Conservation (phyloP, 1,140 invertebrate genomes). For the Drosophila cardini region DNA sequence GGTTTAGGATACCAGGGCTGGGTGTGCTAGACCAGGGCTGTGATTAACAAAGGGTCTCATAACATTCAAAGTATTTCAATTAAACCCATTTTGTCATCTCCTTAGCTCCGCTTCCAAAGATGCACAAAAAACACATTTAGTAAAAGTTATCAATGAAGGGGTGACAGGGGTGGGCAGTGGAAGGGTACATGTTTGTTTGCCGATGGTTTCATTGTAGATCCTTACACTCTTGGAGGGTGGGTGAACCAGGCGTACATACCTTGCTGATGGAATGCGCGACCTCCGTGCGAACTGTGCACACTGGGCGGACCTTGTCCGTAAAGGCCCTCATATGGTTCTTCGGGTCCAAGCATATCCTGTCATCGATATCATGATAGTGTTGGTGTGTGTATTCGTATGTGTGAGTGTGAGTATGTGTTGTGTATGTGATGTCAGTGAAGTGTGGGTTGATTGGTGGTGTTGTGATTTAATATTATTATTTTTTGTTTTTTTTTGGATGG, state of each 20-base stretch:
- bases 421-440: slow-evolving; percentile 22
- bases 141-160: neutral
- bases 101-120: neutral
- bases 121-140: neutral
- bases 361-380: slow-evolving; percentile 73
- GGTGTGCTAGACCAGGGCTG: neutral
- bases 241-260: slow-evolving; percentile 87
- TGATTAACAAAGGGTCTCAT: neutral
- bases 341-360: slow-evolving; percentile 95
- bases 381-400: slow-evolving; percentile 14
- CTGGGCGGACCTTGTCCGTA: slow-evolving; percentile 94
- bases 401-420: neutral
- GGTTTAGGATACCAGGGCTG: neutral
- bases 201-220: slow-evolving; percentile 19
- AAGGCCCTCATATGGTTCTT: slow-evolving; percentile 96
- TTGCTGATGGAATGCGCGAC: slow-evolving; percentile 90
- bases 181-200: slow-evolving; percentile 6
- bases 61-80: neutral
- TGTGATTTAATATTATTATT: slow-evolving; percentile 35
- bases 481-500: slow-evolving; percentile 47
- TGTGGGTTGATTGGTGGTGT: slow-evolving; percentile 27
- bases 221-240: slow-evolving; percentile 24
- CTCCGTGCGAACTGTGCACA: slow-evolving; percentile 91
- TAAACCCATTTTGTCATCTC: neutral
- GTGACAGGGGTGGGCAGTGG: neutral